Evolutionary conservation across 2,113 vertebrate genomes (phyloP).

Genomic region (Catharus bicknelli): DNA sequence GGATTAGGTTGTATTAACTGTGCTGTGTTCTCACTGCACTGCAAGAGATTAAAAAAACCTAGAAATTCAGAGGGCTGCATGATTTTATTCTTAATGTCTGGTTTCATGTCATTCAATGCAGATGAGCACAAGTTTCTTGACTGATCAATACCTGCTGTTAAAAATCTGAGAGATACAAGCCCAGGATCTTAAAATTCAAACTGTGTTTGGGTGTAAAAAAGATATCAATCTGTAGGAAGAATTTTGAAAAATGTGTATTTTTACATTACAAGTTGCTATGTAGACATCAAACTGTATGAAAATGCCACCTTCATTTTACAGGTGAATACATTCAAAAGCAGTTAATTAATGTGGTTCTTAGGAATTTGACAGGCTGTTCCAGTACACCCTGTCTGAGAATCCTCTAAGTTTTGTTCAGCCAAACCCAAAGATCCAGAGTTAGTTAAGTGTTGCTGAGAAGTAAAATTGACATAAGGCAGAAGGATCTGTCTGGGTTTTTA

Average conservation of each 20-base stretch:
- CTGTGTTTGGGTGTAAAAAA: background rate
- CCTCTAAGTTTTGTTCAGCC: background rate
- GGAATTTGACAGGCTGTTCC: background rate
- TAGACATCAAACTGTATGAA: background rate
- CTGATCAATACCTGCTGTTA: background rate
- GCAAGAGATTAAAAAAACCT: background rate
- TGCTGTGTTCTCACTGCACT: background rate
- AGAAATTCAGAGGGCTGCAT: background rate
- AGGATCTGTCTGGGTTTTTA: background rate
- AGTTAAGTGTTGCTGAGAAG: background rate
- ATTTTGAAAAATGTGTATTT: background rate
- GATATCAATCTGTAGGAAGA: fast-evolving
- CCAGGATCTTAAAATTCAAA: background rate
- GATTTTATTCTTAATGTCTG: background rate
- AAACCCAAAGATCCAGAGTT: background rate
- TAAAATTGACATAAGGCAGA: background rate
- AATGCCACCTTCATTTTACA: background rate
- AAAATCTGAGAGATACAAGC: background rate
- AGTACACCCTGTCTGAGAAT: background rate
- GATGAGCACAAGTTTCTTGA: background rate
- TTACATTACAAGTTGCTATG: background rate
- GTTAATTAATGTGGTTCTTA: background rate
- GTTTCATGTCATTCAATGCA: background rate
- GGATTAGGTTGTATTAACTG: background rate
- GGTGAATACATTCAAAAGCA: background rate